Conservation (phyloP, 2,888 invertebrate species). For the Metacarcinus magister region DNA sequence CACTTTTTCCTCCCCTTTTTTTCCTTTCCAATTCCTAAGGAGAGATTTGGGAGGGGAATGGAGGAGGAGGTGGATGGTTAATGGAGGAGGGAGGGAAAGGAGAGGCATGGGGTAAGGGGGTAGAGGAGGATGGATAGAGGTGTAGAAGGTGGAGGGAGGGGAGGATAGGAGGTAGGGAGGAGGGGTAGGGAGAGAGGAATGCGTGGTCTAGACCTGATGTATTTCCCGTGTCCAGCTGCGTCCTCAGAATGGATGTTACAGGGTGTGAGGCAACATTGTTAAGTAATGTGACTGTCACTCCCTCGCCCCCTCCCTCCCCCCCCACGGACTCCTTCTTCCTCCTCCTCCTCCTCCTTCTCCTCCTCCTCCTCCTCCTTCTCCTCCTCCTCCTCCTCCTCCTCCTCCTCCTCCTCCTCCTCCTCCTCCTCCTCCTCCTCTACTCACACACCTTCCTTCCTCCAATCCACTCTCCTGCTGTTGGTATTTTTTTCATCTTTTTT, state of each 20-base stretch:
- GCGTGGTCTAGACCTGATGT: slow-evolving; percentile 71
- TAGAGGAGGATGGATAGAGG: slow-evolving; percentile 49
- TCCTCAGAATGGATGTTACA: slow-evolving; percentile 74
- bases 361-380: not conserved
- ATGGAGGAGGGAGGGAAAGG: not conserved
- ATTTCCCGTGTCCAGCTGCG: slow-evolving; percentile 75
- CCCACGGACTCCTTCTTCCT: not conserved
- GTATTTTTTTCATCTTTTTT: not conserved
- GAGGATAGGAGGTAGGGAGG: not conserved
- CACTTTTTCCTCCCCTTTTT: not conserved
- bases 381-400: not conserved
- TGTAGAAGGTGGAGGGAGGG: not conserved
- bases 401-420: not conserved
- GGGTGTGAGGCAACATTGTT: slow-evolving; percentile 77
- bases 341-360: not conserved
- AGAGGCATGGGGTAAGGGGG: not conserved
- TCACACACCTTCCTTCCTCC: not conserved
- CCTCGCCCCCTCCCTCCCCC: not conserved
- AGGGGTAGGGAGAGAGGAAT: slow-evolving; percentile 61
- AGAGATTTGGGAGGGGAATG: not conserved
- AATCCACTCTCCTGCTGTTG: not conserved
- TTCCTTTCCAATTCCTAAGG: not conserved
- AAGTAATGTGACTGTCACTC: slow-evolving; percentile 77
- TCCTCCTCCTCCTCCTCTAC: slow-evolving; percentile 33
- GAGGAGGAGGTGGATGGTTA: not conserved